Evolutionary conservation across 2,113 vertebrate species (phyloP).

Genomic region (Dolichotis patagonum): DNA sequence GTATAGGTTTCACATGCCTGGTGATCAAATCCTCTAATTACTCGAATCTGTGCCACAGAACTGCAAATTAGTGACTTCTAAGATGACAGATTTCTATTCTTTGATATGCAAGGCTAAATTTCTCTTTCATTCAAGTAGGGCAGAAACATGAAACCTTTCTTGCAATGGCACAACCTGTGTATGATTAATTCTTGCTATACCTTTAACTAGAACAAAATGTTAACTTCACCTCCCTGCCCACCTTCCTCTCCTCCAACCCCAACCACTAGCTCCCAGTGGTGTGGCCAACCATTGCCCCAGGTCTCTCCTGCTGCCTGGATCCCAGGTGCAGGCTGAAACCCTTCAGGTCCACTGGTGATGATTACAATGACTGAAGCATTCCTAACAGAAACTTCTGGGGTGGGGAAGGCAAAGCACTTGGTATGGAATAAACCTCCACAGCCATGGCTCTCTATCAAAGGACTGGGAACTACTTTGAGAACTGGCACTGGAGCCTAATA

Average conservation of each 20-base stretch:
- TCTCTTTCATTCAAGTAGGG: constrained; percentile 27
- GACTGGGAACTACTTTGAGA: background rate
- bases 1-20: constrained; percentile 66
- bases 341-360: background rate
- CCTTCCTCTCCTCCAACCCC: background rate
- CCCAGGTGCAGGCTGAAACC: background rate
- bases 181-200: background rate
- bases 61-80: constrained; percentile 65
- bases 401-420: background rate
- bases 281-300: too few relatives aligned
- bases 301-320: too few relatives aligned
- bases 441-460: background rate
- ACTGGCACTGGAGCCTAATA: background rate
- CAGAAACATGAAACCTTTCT: background rate
- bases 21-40: constrained; percentile 74
- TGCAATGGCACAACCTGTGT: background rate
- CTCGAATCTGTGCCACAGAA: constrained; percentile 64
- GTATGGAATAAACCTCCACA: background rate
- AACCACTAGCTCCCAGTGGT: background rate
- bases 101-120: background rate
- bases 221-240: background rate
- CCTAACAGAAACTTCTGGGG: background rate
- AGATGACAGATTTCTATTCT: constrained; percentile 59
- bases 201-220: background rate
- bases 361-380: too few relatives aligned